phyloP scores from a whole-genome alignment of 2,888 invertebrate genomes.

The Mechanitis mazaeus region DNA sequence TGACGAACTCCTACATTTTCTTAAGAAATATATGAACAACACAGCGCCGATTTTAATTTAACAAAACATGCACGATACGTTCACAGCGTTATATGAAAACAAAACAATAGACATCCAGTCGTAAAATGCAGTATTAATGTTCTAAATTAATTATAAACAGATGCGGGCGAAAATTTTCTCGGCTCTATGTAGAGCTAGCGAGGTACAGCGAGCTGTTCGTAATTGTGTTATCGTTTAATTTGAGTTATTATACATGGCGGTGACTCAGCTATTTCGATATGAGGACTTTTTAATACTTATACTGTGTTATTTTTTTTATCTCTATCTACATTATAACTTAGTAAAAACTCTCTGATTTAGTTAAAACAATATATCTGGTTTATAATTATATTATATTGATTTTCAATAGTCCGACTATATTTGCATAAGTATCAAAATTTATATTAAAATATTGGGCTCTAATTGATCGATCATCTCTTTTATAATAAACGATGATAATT shows the following conservation, averaged over 20 bases:
- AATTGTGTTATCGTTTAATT: conserved; percentile 51
- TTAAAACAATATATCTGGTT: no score
- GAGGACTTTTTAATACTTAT: conserved; percentile 2
- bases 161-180: conserved; percentile 44
- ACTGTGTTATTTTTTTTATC: neutral
- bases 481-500: no score
- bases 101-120: conserved; percentile 45
- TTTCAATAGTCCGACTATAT: no score
- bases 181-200: conserved; percentile 19
- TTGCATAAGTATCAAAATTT: no score
- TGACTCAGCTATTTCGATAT: conserved; percentile 16
- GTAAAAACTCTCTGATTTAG: neutral
- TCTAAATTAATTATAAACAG: conserved; percentile 58
- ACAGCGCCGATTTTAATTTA: conserved; percentile 44
- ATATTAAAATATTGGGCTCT: no score
- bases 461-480: no score
- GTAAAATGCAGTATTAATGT: conserved; percentile 44
- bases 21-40: conserved; percentile 42
- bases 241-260: conserved; percentile 37
- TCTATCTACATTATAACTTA: neutral
- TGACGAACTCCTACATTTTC: conserved; percentile 30
- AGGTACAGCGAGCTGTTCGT: conserved; percentile 34
- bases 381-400: no score
- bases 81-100: conserved; percentile 40
- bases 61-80: conserved; percentile 40